Evolutionary conservation across 37 sponge, comb jelly and placozoan species (phyloP).

Genomic region (Spongilla lacustris): DNA sequence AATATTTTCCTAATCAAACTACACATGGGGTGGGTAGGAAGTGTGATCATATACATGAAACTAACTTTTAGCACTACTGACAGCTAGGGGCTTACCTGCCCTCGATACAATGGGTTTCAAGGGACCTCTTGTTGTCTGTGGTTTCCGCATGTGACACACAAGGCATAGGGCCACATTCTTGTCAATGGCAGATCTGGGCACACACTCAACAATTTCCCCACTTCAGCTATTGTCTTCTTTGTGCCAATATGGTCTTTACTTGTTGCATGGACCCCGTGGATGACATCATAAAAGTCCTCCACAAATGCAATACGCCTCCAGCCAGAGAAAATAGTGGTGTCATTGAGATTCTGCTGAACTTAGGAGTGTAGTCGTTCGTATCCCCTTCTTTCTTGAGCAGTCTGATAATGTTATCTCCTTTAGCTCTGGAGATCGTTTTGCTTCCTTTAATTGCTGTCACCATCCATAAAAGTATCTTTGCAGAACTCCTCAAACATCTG

Average conservation of each 20-base stretch:
- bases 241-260: constrained; percentile 13
- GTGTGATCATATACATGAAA: too few relatives aligned
- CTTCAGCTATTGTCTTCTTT: constrained; percentile 26
- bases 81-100: constrained; percentile 20
- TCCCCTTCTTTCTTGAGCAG: neutral
- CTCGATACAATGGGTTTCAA: constrained; percentile 45
- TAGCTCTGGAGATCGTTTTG: too few relatives aligned
- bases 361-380: neutral
- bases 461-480: too few relatives aligned
- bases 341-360: constrained; percentile 20
- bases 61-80: too few relatives aligned
- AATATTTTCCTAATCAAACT: too few relatives aligned
- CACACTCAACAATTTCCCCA: constrained; percentile 13
- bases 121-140: constrained; percentile 34
- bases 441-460: too few relatives aligned
- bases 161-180: constrained; percentile 24
- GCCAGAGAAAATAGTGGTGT: constrained; percentile 9
- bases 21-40: too few relatives aligned
- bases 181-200: constrained; percentile 36
- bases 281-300: constrained; percentile 20
- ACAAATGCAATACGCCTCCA: constrained; percentile 29
- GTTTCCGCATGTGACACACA: constrained; percentile 19
- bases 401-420: constrained; percentile 3
- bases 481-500: too few relatives aligned
- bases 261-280: neutral